These are phyloP conservation scores for Tupiocoris notatus DNA, from an alignment of 2,888 invertebrate genomes.

Conservation along the genomic window DNA sequence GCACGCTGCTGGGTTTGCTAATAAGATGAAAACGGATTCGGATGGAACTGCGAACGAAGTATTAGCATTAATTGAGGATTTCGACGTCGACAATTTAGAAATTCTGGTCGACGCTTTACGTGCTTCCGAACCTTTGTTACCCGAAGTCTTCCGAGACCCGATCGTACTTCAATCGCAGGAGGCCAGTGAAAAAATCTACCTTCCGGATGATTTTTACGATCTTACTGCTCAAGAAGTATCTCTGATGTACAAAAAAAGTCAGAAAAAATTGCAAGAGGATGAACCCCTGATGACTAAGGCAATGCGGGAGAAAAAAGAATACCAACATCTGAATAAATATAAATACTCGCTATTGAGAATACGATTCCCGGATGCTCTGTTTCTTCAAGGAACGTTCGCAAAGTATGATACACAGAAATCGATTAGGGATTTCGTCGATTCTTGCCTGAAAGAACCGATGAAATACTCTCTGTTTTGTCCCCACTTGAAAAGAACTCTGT, in stretches of 20 bases:
- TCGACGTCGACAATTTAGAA: slow-evolving; percentile 59
- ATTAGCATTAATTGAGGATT: slow-evolving; percentile 62
- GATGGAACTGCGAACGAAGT: slow-evolving; percentile 61
- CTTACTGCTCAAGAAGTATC: slow-evolving; percentile 80
- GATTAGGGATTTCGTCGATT: slow-evolving; percentile 74
- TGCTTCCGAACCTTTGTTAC: slow-evolving; percentile 74
- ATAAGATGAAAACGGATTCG: slow-evolving; percentile 58
- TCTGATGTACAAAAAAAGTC: slow-evolving; percentile 68
- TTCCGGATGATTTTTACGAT: slow-evolving; percentile 83
- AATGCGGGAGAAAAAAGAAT: slow-evolving; percentile 88
- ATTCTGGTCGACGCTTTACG: slow-evolving; percentile 72
- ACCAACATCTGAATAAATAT: slow-evolving; percentile 75
- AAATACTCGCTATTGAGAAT: slow-evolving; percentile 82
- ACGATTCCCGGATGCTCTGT: slow-evolving; percentile 82
- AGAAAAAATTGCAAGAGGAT: slow-evolving; percentile 76
- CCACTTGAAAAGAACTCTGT: slow-evolving; percentile 66
- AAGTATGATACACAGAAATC: slow-evolving; percentile 74
- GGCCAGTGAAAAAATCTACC: slow-evolving; percentile 64
- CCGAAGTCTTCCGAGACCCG: slow-evolving; percentile 80
- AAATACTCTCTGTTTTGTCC: slow-evolving; percentile 56
- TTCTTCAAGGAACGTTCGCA: slow-evolving; percentile 84
- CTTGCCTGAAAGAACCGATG: slow-evolving; percentile 66
- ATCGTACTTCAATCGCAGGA: slow-evolving; percentile 77
- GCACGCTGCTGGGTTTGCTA: slow-evolving; percentile 76
- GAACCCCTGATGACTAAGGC: slow-evolving; percentile 88